Conservation (phyloP, 2,797 vertebrate species). For the Momotus momota region DNA sequence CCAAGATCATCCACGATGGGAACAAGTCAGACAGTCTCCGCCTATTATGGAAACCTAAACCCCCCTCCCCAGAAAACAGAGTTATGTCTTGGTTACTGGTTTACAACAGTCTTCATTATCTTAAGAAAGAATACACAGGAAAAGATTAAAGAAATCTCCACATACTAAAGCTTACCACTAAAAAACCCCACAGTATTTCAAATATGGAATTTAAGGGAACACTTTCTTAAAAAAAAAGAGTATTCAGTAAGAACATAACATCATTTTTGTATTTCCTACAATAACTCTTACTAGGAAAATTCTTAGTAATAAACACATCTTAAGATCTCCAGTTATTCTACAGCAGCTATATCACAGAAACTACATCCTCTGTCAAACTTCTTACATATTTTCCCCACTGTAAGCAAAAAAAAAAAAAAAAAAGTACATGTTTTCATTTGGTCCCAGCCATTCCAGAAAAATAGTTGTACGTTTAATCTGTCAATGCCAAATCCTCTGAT, state of each 20-base stretch:
- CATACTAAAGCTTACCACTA: neutral
- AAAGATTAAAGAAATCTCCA: neutral
- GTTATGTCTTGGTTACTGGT: neutral
- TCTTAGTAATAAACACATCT: neutral
- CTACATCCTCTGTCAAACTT: neutral
- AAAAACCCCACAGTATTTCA: neutral
- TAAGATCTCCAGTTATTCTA: neutral
- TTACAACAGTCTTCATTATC: neutral
- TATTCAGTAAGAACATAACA: neutral
- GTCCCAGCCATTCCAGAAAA: neutral
- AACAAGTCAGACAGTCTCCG: neutral
- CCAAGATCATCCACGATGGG: constrained; percentile 60
- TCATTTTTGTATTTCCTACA: neutral
- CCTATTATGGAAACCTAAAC: constrained; percentile 44
- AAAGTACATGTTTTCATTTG: neutral
- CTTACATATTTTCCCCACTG: neutral
- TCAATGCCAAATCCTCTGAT: neutral
- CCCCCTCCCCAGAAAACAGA: neutral
- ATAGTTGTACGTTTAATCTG: neutral
- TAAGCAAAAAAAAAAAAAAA: neutral
- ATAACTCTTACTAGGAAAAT: neutral
- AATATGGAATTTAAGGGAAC: neutral
- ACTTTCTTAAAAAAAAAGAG: neutral
- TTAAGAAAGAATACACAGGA: neutral
- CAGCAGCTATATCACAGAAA: neutral